Base-by-base conservation (phyloP, 2,888 invertebrate species). In the Lochmaea crataegi region DNA sequence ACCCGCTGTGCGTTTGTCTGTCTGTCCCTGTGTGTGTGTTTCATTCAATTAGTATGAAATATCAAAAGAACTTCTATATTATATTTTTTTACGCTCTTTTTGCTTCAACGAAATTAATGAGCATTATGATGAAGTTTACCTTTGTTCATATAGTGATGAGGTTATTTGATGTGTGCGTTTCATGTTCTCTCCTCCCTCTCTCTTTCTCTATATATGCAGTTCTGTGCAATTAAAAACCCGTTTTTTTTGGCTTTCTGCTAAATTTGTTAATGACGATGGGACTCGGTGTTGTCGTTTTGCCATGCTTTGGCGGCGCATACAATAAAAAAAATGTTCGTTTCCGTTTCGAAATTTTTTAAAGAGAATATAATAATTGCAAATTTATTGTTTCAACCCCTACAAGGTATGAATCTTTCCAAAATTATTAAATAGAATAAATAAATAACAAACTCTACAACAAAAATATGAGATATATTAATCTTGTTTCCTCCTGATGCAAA, bases 51-150 rank as follows among this genome's bases (percentile, higher is more conserved):
- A n/a, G n/a, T n/a, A n/a, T n/a, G n/a, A n/a, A n/a, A n/a, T n/a
- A n/a, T n/a, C n/a, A n/a, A n/a, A n/a, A n/a, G n/a, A n/a, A n/a
- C 73, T 72, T 70, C 60, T 69, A 26, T 61, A 45, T 73, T n/a
- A n/a, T n/a, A n/a, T n/a, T n/a, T 73, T 67, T 70, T 7, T 7
- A 32, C 71, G 42, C 65, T 45, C 58, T 74, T 73, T 65, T 41
- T 22, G 57, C 70, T 69, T 65, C 76, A 75, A 76, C 71, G 68
- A 74, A 78, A 75, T 73, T 79, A 78, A 78, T 78, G 79, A 79
- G 75, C 72, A 71, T n/a, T 56, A 77, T 75, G 73, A 77, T 74
- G 73, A 77, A 76, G 76, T 73, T 72, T 63, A 75, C 68, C 75
- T 77, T 78, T 79, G 79, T 79, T 76, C 74, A 67, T 74, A 68